These are phyloP conservation scores for Zophobas morio DNA, from an alignment of 1,140 invertebrate species.

Conservation along the genomic window DNA sequence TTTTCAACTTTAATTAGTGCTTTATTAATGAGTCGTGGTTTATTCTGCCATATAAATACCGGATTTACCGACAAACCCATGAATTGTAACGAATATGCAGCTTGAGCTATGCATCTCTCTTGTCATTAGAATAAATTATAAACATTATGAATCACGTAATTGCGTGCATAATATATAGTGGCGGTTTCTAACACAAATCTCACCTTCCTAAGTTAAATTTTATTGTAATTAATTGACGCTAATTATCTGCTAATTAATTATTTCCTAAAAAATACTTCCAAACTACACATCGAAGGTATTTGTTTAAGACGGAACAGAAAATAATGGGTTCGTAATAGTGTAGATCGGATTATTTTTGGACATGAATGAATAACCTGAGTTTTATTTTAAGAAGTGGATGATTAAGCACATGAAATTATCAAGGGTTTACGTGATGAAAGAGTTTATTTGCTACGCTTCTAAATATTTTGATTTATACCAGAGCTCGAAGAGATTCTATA, in stretches of 20 bases:
- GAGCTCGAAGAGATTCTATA: constrained; percentile 36
- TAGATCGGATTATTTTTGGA: neutral
- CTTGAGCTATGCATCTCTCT: constrained; percentile 40
- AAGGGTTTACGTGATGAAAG: constrained; percentile 53
- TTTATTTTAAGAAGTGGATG: constrained; percentile 48
- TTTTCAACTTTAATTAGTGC: constrained; percentile 35
- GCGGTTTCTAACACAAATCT: constrained; percentile 36
- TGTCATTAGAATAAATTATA: constrained; percentile 49
- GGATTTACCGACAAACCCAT: constrained; percentile 45
- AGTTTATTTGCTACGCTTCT: constrained; percentile 51
- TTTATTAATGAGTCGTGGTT: constrained; percentile 43
- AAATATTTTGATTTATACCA: constrained; percentile 55
- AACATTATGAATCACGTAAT: constrained; percentile 49
- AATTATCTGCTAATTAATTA: constrained; percentile 33
- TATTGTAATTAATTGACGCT: constrained; percentile 42
- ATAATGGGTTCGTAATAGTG: neutral
- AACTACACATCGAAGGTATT: neutral
- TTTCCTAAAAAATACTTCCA: constrained; percentile 1
- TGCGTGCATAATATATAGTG: constrained; percentile 44
- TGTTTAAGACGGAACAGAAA: neutral
- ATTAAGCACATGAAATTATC: constrained; percentile 54
- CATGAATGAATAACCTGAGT: constrained; percentile 30
- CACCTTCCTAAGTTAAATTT: constrained; percentile 33
- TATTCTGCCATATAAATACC: constrained; percentile 47
- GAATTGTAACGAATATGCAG: constrained; percentile 44